These are phyloP conservation scores for Malacoraja senta DNA, from an alignment of 2,797 vertebrate species.

Conservation along the genomic window DNA sequence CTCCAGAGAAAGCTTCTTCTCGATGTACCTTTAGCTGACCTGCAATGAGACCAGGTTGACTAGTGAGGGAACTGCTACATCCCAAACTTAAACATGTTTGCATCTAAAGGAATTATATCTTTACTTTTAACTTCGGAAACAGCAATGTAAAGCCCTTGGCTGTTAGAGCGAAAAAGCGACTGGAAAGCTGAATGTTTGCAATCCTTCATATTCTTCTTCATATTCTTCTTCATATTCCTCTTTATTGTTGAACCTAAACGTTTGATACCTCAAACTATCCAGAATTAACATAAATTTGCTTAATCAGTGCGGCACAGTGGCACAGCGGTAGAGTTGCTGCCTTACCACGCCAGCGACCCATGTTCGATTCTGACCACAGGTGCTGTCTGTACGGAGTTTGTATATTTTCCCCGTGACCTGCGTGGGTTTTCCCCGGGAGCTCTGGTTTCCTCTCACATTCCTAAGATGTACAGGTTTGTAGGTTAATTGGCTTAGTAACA, in stretches of 20 bases:
- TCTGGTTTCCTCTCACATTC: too few relatives aligned
- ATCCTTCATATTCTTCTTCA: background rate
- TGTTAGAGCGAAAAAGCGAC: background rate
- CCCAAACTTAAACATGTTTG: background rate
- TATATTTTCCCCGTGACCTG: too few relatives aligned
- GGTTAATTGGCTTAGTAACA: too few relatives aligned
- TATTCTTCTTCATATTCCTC: background rate
- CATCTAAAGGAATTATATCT: background rate
- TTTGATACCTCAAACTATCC: background rate
- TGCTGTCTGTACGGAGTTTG: too few relatives aligned
- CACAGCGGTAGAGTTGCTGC: too few relatives aligned
- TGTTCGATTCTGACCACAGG: too few relatives aligned
- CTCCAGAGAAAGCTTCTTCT: background rate
- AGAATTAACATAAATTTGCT: background rate
- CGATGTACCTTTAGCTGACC: background rate
- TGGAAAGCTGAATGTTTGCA: background rate
- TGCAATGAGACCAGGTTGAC: background rate
- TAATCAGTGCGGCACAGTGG: background rate
- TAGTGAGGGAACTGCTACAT: background rate
- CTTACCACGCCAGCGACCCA: too few relatives aligned
- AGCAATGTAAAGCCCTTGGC: background rate
- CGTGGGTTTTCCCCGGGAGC: too few relatives aligned
- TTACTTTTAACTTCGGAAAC: background rate
- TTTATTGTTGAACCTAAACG: background rate
- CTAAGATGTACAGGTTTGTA: too few relatives aligned